Conservation (phyloP, 2,113 vertebrate genomes). For the Cynoglossus semilaevis region DNA sequence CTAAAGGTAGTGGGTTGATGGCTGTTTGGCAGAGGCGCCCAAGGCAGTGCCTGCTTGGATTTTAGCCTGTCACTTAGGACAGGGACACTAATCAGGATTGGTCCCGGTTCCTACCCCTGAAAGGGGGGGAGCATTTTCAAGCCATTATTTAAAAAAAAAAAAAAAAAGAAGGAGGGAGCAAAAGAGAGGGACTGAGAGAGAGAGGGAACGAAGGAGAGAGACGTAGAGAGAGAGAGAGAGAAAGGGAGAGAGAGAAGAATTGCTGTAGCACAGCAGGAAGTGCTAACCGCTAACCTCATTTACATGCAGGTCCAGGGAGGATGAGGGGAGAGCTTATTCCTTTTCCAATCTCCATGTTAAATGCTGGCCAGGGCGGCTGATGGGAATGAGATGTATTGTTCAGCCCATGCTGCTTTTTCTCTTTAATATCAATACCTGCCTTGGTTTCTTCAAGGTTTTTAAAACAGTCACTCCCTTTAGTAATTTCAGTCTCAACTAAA, state of each 20-base stretch:
- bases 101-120: conserved; percentile 65
- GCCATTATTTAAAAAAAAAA: conserved; percentile 59
- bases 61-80: conserved; percentile 76
- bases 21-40: conserved; percentile 70
- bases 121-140: conserved; percentile 61
- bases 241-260: conserved; percentile 59
- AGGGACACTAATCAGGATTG: conserved; percentile 77
- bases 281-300: conserved; percentile 78
- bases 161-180: conserved; percentile 11
- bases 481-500: conserved; percentile 39
- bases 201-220: conserved; percentile 14
- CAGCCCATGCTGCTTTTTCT: conserved; percentile 55
- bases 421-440: conserved; percentile 64
- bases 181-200: conserved; percentile 10
- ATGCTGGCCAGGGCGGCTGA: conserved; percentile 75
- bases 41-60: conserved; percentile 70
- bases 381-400: conserved; percentile 75
- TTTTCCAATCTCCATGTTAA: conserved; percentile 82
- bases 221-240: conserved; percentile 4
- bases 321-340: conserved; percentile 68
- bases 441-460: conserved; percentile 47
- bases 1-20: conserved; percentile 69
- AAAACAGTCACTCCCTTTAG: conserved; percentile 34
- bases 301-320: conserved; percentile 79
- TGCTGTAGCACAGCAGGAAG: conserved; percentile 73